Evolutionary conservation across 2,113 vertebrate species (phyloP).

Genomic region (Condylura cristata): DNA sequence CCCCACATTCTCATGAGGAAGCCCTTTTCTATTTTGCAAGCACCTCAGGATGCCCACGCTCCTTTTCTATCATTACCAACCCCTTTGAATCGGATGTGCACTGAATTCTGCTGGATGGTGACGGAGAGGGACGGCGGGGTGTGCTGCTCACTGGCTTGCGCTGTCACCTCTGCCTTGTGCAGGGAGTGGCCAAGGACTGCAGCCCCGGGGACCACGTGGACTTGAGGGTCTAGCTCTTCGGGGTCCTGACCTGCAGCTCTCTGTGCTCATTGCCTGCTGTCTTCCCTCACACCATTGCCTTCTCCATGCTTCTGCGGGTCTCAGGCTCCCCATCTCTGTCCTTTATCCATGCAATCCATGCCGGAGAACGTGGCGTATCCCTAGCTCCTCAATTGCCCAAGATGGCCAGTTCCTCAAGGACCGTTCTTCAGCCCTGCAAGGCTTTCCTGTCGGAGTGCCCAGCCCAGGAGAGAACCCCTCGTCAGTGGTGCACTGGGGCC

Average conservation of each 20-base stretch:
- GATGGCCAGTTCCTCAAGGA: neutral
- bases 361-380: rapidly evolving
- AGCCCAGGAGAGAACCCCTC: rapidly evolving
- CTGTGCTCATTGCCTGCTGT: rapidly evolving
- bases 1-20: neutral
- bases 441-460: neutral
- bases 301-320: rapidly evolving
- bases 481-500: too few relatives aligned
- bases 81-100: rapidly evolving
- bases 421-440: neutral
- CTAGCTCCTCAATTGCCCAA: neutral
- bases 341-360: neutral
- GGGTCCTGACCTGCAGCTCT: neutral
- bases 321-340: neutral
- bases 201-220: neutral
- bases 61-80: neutral
- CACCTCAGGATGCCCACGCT: neutral
- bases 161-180: neutral
- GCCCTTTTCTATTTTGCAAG: neutral
- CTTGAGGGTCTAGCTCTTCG: too few relatives aligned
- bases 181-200: neutral
- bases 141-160: too few relatives aligned
- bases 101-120: too few relatives aligned
- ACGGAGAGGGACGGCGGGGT: neutral
- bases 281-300: too few relatives aligned